phyloP scores from a whole-genome alignment of 2,113 vertebrate species.

The Marmota monax region DNA sequence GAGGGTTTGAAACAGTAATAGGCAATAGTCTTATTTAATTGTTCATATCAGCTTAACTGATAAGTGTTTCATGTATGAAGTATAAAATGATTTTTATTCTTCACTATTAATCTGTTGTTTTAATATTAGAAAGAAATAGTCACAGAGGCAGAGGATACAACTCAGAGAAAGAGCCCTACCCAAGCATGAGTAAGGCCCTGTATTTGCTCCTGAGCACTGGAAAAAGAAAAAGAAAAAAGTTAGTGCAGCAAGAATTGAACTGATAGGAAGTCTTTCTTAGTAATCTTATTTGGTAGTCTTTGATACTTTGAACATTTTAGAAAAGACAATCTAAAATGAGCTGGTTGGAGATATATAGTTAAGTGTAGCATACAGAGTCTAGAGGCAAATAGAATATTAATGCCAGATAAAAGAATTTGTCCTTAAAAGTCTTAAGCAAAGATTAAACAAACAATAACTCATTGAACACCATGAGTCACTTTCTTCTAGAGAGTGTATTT shows the following conservation, averaged over 20 bases:
- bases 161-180: neutral
- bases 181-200: neutral
- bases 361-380: neutral
- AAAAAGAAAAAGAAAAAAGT: neutral
- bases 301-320: slow-evolving; percentile 1
- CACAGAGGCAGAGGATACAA: neutral
- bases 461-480: neutral
- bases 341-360: neutral
- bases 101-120: neutral
- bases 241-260: neutral
- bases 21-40: neutral
- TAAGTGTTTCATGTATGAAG: neutral
- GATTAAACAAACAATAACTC: neutral
- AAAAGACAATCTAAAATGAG: neutral
- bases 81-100: slow-evolving; percentile 7
- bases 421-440: neutral
- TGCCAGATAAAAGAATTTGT: neutral
- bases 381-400: neutral
- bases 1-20: neutral
- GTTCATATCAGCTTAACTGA: neutral
- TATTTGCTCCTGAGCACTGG: neutral
- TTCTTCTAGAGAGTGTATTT: neutral
- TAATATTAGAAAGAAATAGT: neutral
- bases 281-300: neutral
- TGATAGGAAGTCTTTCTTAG: neutral